Base-by-base conservation (phyloP, 2,797 vertebrate genomes). In the Clarias pachynema region DNA sequence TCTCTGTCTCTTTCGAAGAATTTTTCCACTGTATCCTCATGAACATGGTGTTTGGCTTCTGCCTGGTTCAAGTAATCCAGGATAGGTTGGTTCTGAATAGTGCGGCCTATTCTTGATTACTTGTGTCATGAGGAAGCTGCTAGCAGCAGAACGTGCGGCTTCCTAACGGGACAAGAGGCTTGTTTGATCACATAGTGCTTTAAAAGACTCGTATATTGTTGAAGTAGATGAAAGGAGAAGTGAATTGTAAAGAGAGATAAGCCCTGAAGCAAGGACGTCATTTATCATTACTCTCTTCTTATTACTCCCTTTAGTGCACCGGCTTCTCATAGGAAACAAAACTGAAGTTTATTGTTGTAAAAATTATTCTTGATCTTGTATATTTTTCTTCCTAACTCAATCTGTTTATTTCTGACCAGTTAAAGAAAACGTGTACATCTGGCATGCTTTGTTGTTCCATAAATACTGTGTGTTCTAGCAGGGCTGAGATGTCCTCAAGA, bases 41-140 rank as follows among this genome's bases (percentile, higher is more conserved):
- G 53, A 79, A 57, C 79, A 24, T 65, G 60, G 22, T 24, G 29
- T 89, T 90, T 93, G 95, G 96, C 95, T 95, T 91, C 91, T 89
- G 95, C 97, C 96, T 95, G 97, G 94, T 98, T 98, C 97, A 99
- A 99, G 97, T 99, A 99, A 99, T 99, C 97, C 97, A 99, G 97
- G 97, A 98, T 98, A 99, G 97, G 97, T 97, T 98, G 95, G 96
- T 96, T 97, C 94, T 95, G 92, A 70, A 93, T 94, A 88, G 93
- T 93, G 92, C 96, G 96, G 97, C 97, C 97, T 99, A 95, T 97
- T 97, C 97, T 97, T 93, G 97, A 96, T 98, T 97, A 97, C 97
- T 98, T 99, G 97, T 97, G 96, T 97, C 97, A 95, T 97, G 97
- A 97, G 94, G 92, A 75, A 94, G 96, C 95, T 88, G 26, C 29